phyloP scores from a whole-genome alignment of 1,140 invertebrate species.

The Papilio aristodemus region DNA sequence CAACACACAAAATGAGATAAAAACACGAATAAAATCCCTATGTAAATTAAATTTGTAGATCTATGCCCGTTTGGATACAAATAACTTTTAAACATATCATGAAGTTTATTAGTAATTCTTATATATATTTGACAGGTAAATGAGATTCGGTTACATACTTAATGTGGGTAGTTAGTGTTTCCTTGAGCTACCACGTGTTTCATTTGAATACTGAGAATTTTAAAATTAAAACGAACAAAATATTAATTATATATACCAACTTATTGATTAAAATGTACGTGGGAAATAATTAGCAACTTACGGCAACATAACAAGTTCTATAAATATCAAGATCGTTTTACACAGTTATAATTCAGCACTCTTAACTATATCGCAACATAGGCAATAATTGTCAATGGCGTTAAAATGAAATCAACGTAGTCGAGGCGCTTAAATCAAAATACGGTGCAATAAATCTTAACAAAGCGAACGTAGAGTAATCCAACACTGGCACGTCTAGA shows the following conservation, averaged over 20 bases:
- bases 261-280: no score
- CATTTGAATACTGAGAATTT: not conserved
- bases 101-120: conserved; percentile 39
- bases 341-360: not conserved
- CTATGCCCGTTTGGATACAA: conserved; percentile 50
- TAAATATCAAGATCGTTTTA: not conserved
- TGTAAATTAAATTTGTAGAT: conserved; percentile 75
- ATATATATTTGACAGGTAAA: conserved; percentile 29
- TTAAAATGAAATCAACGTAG: conserved; percentile 30
- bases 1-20: conserved; percentile 59
- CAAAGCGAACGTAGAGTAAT: conserved; percentile 37
- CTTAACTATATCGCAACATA: conserved; percentile 1
- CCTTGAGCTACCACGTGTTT: conserved; percentile 20
- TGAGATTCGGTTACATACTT: conserved; percentile 28
- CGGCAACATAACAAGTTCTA: not conserved
- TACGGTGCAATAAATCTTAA: conserved; percentile 30
- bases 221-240: not conserved
- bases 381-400: conserved; percentile 35
- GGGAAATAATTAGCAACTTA: no score
- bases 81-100: conserved; percentile 52
- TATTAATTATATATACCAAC: no score
- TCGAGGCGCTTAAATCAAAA: conserved; percentile 32
- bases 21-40: conserved; percentile 70
- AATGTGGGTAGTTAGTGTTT: conserved; percentile 23
- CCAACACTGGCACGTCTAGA: conserved; percentile 39